These are phyloP conservation scores for Actias luna DNA, from an alignment of 2,888 invertebrate species.

Conservation along the genomic window DNA sequence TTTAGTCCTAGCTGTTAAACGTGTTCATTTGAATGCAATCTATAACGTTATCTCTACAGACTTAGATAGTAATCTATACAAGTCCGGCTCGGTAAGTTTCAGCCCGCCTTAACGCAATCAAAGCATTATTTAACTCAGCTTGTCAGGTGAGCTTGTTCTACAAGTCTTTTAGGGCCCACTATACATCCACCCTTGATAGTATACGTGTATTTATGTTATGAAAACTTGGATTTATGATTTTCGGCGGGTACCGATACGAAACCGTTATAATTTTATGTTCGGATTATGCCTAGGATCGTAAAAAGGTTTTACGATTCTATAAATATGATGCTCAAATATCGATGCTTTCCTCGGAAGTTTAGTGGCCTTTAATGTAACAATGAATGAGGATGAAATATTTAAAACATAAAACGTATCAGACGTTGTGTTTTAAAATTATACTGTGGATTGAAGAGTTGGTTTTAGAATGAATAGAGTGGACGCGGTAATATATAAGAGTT, in stretches of 20 bases:
- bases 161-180: conserved; percentile 24
- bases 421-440: background rate
- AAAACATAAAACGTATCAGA: background rate
- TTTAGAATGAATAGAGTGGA: background rate
- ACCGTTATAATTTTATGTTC: conserved; percentile 67
- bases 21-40: background rate
- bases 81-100: conserved; percentile 14
- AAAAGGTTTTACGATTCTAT: conserved; percentile 69
- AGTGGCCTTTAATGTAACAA: conserved; percentile 31
- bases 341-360: conserved; percentile 41
- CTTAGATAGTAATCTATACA: conserved; percentile 15
- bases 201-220: conserved; percentile 32
- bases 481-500: background rate
- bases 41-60: background rate
- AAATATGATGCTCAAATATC: conserved; percentile 60
- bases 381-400: conserved; percentile 18
- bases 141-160: conserved; percentile 16
- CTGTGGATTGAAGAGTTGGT: background rate
- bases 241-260: conserved; percentile 53
- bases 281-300: conserved; percentile 64
- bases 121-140: conserved; percentile 16
- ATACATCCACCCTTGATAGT: conserved; percentile 24
- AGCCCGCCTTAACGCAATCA: conserved; percentile 18
- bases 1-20: conserved; percentile 8
- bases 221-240: conserved; percentile 58